phyloP scores from a whole-genome alignment of 2,888 invertebrate species.

The Troides aeacus region DNA sequence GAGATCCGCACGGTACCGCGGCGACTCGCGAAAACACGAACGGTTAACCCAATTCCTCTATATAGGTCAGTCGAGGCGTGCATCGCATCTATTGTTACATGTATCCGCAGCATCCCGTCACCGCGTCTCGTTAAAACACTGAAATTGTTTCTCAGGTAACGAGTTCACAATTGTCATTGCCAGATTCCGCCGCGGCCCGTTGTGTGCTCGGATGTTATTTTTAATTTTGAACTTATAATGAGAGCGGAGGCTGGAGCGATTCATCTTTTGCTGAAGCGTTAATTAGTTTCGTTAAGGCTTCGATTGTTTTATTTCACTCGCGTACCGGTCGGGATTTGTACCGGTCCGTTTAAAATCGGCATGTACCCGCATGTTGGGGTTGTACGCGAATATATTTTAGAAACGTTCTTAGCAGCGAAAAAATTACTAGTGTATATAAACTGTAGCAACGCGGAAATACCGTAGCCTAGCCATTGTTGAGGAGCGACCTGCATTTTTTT shows the following conservation, averaged over 20 bases:
- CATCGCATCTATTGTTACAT: slow-evolving; percentile 35
- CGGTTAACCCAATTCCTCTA: slow-evolving; percentile 57
- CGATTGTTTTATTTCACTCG: slow-evolving; percentile 18
- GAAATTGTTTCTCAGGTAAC: slow-evolving; percentile 36
- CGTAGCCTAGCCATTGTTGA: not conserved
- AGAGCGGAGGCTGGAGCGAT: slow-evolving; percentile 26
- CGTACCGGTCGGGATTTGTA: not conserved
- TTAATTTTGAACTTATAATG: slow-evolving; percentile 30
- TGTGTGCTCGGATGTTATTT: slow-evolving; percentile 23
- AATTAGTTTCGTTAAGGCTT: slow-evolving; percentile 28
- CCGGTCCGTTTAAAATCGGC: not conserved
- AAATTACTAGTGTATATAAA: not conserved
- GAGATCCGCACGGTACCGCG: slow-evolving; percentile 41
- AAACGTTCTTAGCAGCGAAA: not conserved
- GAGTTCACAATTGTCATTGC: slow-evolving; percentile 33
- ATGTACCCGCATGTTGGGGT: not conserved
- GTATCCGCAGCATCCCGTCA: slow-evolving; percentile 34
- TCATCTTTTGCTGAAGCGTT: slow-evolving; percentile 27
- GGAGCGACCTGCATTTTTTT: too few relatives aligned
- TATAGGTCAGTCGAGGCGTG: slow-evolving; percentile 37
- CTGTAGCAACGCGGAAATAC: not conserved
- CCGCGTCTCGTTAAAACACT: slow-evolving; percentile 37
- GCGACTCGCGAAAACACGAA: slow-evolving; percentile 50
- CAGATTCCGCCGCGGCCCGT: slow-evolving; percentile 25
- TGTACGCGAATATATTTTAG: not conserved